These are phyloP conservation scores for Battus philenor DNA, from an alignment of 1,140 invertebrate genomes.

Conservation along the genomic window DNA sequence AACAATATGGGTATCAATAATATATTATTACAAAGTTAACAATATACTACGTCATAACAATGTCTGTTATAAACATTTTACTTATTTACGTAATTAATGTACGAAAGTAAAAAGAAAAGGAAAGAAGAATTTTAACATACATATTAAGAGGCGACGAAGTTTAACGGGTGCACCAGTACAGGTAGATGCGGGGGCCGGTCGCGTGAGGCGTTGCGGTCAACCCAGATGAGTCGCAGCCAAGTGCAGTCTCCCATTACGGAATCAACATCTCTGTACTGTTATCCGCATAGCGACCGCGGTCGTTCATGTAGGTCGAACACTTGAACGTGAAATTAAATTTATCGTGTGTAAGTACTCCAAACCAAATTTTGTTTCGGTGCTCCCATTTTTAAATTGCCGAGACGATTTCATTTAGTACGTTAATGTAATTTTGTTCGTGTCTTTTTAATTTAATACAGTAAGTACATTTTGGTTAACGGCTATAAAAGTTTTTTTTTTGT, in stretches of 20 bases:
- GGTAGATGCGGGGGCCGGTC: conserved; percentile 26
- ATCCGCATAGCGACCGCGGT: conserved; percentile 58
- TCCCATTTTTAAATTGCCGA: conserved; percentile 4
- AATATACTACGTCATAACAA: no score
- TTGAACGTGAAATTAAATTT: conserved; percentile 62
- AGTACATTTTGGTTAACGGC: no score
- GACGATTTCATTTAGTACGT: no score
- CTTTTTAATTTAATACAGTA: no score
- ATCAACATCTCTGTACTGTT: conserved; percentile 62
- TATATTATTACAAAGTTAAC: no score
- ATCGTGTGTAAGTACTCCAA: conserved; percentile 50
- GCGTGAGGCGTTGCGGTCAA: conserved; percentile 57
- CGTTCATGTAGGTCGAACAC: conserved; percentile 57
- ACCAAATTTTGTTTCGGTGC: conserved; percentile 30
- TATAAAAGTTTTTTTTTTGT: no score
- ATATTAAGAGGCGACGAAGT: conserved; percentile 8
- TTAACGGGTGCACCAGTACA: no score
- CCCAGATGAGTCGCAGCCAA: conserved; percentile 45
- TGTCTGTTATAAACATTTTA: conserved; percentile 5
- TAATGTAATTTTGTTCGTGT: no score
- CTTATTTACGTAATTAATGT: no score
- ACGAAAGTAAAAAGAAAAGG: no score
- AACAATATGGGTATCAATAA: no score
- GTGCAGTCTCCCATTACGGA: conserved; percentile 53
- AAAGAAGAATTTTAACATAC: background rate